Evolutionary conservation across 2,113 vertebrate species (phyloP).

Genomic region (Hemiprocne comata): DNA sequence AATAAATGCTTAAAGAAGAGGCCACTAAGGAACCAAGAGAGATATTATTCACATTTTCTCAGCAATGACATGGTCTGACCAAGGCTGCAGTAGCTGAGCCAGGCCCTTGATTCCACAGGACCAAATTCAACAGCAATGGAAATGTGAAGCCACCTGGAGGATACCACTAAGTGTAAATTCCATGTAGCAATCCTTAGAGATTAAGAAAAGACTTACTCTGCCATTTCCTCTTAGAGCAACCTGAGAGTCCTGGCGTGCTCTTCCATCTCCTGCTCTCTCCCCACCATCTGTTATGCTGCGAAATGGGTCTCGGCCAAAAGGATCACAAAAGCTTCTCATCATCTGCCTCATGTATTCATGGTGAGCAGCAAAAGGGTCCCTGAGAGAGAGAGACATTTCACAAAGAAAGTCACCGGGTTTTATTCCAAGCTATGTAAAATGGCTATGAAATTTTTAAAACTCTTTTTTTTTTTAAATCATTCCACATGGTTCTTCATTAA

Average conservation of each 20-base stretch:
- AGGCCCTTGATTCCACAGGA: neutral
- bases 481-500: fast-evolving
- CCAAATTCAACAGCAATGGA: neutral
- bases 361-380: constrained; percentile 87
- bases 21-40: neutral
- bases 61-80: fast-evolving
- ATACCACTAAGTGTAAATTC: neutral
- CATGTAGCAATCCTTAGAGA: neutral
- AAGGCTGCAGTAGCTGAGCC: neutral
- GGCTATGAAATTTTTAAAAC: neutral
- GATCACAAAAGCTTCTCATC: constrained; percentile 88
- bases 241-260: constrained; percentile 22
- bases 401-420: neutral
- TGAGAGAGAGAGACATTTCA: constrained; percentile 2
- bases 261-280: constrained; percentile 14
- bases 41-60: no score
- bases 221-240: constrained; percentile 53
- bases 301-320: constrained; percentile 77
- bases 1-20: neutral
- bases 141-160: neutral
- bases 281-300: constrained; percentile 77
- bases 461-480: fast-evolving
- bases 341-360: constrained; percentile 83
- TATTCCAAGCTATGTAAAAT: neutral
- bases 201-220: constrained; percentile 78